Conservation (phyloP, 1,140 invertebrate species). For the Maconellicoccus hirsutus region DNA sequence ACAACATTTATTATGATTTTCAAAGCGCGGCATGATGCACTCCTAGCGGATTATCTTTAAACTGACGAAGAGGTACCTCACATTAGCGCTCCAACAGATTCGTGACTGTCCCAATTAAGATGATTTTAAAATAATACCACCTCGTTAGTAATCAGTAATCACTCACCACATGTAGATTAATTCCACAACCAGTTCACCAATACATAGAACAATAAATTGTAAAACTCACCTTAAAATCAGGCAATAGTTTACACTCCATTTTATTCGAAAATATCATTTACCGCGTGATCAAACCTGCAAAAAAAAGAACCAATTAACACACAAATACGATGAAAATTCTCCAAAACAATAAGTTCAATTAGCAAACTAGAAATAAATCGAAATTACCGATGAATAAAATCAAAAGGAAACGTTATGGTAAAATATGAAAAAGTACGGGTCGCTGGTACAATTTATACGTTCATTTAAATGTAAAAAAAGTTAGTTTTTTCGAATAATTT, state of each 20-base stretch:
- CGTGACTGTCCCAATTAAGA: too few relatives aligned
- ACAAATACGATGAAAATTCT: background rate
- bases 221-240: background rate
- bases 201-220: background rate
- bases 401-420: background rate
- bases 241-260: constrained; percentile 3
- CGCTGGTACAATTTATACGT: background rate
- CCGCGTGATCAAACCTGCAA: background rate
- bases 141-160: too few relatives aligned
- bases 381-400: constrained; percentile 10
- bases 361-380: background rate
- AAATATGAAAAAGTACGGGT: background rate
- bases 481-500: background rate
- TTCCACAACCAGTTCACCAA: background rate
- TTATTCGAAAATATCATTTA: background rate
- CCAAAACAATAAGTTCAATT: background rate
- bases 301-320: background rate
- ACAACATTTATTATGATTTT: too few relatives aligned
- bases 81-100: too few relatives aligned
- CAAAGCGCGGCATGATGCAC: too few relatives aligned
- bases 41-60: too few relatives aligned
- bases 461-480: background rate
- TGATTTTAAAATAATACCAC: too few relatives aligned
- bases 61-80: too few relatives aligned
- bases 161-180: too few relatives aligned